Evolutionary conservation across 2,113 vertebrate species (phyloP), one percentile per base, ranked within the genome.

Genomic region (Tautogolabrus adspersus): DNA sequence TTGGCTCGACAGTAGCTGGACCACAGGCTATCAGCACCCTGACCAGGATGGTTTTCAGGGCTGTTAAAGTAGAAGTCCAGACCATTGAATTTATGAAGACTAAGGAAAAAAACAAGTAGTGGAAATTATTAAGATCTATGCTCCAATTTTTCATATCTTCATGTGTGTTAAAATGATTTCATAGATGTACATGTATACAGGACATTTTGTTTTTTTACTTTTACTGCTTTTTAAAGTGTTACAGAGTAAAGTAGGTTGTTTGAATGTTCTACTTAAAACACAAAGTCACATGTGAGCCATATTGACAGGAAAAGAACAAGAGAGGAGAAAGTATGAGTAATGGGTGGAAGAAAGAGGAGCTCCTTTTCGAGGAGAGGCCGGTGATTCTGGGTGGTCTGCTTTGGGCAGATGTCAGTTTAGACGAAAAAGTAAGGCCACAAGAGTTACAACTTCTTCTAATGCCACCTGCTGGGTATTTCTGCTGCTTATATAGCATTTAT

Each of bases 341-440:
- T 80, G 71, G 21, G 22, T 82, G 49, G 66, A 81, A 72, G 70
- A 79, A 77, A 87, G 69, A 67, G 63, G 26, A 80, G 30, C 68
- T 34, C 26, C 69, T 49, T 70, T 77, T 60, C 19, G 6, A 59
- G 46, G 72, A 62, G 55, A 54, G 61, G 63, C 13, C 8, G 21
- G 37, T 38, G 59, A 63, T 80, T 82, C 76, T 89, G 92, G 90
- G 89, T 91, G 92, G 90, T 88, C 87, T 22, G 13, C 47, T 73
- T 61, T 63, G 75, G 80, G 80, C 76, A 85, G 65, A 77, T 73
- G 84, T 88, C 78, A 71, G 76, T 57, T 84, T 57, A 68, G 73
- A 87, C 57, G 67, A 47, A 79, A 72, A 59, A 51, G 62, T 55
- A 42, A 8, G 21, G 61, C 71, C 74, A 61, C 42, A 61, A 51